A percentile compares a stretch with the other conserved stretches of the same genome.
Evolutionary conservation across 1,140 invertebrate genomes (phyloP).

Genomic region (Wasmannia auropunctata): DNA sequence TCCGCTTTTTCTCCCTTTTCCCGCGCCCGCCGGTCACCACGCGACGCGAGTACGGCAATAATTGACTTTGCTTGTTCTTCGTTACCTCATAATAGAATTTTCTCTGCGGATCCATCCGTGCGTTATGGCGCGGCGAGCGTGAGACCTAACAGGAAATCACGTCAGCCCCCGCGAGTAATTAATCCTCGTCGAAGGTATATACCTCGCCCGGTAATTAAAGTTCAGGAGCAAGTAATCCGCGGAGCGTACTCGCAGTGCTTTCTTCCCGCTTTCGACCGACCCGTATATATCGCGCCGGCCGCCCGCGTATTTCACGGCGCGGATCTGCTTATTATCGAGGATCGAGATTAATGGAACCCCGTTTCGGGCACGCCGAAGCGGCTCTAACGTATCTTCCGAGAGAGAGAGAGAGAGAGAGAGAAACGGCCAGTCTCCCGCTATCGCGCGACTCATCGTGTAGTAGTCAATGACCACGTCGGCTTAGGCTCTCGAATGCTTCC

Average conservation of each 20-base stretch:
- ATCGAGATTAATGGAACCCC: slow-evolving; percentile 57
- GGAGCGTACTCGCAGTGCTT: background rate
- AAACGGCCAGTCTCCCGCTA: slow-evolving; percentile 26
- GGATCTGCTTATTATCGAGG: slow-evolving; percentile 50
- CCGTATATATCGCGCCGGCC: slow-evolving; percentile 6
- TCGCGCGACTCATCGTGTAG: slow-evolving; percentile 42
- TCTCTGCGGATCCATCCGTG: background rate
- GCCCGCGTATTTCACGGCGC: slow-evolving; percentile 12
- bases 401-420: no score
- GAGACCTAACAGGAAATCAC: slow-evolving; percentile 2
- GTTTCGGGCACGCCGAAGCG: background rate
- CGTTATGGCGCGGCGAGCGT: background rate
- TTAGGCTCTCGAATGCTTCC: slow-evolving; percentile 31
- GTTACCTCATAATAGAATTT: slow-evolving; percentile 22
- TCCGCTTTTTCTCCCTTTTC: background rate
- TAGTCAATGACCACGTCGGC: slow-evolving; percentile 35
- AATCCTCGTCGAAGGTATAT: slow-evolving; percentile 30
- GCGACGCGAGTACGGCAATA: background rate
- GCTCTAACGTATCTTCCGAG: slow-evolving; percentile 16
- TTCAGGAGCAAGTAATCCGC: slow-evolving; percentile 22
- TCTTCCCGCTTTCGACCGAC: slow-evolving; percentile 23
- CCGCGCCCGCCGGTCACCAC: background rate
- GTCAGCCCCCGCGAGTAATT: slow-evolving; percentile 32
- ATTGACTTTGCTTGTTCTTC: slow-evolving; percentile 4
- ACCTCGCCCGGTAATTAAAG: slow-evolving; percentile 40